These are phyloP conservation scores for Dolichotis patagonum DNA, from an alignment of 2,113 vertebrate species.

Conservation along the genomic window DNA sequence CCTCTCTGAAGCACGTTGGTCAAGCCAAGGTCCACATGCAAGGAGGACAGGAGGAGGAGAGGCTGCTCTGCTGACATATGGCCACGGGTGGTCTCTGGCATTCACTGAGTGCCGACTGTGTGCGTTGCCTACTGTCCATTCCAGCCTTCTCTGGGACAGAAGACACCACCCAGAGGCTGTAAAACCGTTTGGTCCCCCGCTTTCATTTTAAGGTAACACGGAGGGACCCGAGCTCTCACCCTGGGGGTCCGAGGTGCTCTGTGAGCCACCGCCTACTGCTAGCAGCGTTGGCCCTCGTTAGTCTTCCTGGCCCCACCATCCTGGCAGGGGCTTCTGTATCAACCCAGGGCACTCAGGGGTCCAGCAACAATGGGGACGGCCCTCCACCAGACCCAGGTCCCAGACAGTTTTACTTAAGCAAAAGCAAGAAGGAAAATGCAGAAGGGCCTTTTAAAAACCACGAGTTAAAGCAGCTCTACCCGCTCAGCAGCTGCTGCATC, in stretches of 20 bases:
- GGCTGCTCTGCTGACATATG: neutral
- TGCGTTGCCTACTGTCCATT: neutral
- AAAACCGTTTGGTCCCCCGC: neutral
- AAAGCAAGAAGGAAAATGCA: neutral
- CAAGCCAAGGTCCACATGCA: neutral
- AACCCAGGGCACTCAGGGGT: neutral
- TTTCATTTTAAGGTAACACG: neutral
- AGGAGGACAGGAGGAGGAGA: neutral
- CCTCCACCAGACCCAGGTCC: neutral
- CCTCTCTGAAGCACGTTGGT: neutral
- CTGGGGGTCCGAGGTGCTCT: neutral
- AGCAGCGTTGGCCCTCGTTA: neutral
- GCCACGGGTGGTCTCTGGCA: neutral
- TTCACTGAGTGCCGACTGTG: neutral
- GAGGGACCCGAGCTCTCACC: too few relatives aligned
- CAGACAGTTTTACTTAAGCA: neutral
- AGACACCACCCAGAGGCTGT: neutral
- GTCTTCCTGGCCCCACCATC: neutral
- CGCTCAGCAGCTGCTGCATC: neutral
- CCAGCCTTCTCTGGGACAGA: neutral
- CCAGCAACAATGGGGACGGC: neutral
- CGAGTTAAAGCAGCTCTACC: neutral
- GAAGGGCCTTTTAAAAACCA: neutral
- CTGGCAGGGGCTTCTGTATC: neutral
- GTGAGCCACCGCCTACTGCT: neutral